These are phyloP conservation scores for Alligator sinensis DNA, from an alignment of 2,113 vertebrate species.

Conservation along the genomic window DNA sequence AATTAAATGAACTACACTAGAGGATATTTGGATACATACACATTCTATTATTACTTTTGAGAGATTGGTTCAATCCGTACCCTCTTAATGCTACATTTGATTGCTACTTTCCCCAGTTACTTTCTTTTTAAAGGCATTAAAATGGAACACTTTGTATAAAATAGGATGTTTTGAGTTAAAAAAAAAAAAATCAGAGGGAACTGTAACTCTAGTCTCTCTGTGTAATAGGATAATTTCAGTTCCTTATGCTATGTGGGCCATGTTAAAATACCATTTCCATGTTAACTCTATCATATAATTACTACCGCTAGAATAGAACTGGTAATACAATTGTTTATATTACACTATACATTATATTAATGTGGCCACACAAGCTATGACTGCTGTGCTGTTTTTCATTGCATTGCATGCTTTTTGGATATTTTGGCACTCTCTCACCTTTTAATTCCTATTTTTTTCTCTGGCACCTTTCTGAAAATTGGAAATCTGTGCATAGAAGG, in stretches of 20 bases:
- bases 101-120: background rate
- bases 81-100: background rate
- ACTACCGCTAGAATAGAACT: background rate
- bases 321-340: background rate
- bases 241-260: background rate
- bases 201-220: background rate
- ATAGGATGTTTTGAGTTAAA: background rate
- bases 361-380: background rate
- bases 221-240: background rate
- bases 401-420: background rate
- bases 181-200: background rate
- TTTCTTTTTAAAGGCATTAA: background rate
- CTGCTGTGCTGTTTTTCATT: background rate
- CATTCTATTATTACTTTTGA: background rate
- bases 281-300: background rate
- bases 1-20: background rate
- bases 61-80: background rate
- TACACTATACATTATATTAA: background rate
- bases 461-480: background rate
- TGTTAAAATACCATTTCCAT: background rate
- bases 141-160: background rate
- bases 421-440: background rate
- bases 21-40: background rate
- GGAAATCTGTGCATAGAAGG: background rate
- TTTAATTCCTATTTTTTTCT: background rate